Base-by-base conservation (phyloP, 2,797 vertebrate species). In the Acrocephalus scirpaceus region DNA sequence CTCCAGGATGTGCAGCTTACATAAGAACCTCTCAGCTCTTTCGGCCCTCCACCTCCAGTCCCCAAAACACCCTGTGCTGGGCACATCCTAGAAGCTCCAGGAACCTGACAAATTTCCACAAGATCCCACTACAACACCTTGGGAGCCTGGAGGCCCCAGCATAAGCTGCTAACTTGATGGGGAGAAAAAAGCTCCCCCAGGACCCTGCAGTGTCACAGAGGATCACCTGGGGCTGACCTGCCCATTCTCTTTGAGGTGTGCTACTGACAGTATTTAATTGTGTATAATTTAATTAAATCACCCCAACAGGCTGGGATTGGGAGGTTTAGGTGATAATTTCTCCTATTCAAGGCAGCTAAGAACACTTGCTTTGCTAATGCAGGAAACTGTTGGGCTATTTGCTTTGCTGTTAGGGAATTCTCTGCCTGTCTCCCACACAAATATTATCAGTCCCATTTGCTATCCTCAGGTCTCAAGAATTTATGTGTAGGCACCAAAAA, bases 91-190 rank as follows among this genome's bases (percentile, higher is more conserved):
- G 26, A 69, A 11, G 23, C 34, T 57, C 9, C 69, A 78, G 42
- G 25, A 71, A 48, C 11, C 3, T 40, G 22, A 11, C 10, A 80
- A 40, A 13, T 40, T 54, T 51, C 44, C 27, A 15, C 1, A 2
- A n/a, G 4, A 4, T 21, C 36, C 34, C 32, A 26, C 13, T n/a
- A 3, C 16, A 83, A 1, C 2, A 4, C 5, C 30, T n/a, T 10
- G 6, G 8, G 22, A 81, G 15, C 40, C 42, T 48, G 3, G 21
- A 66, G 7, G 12, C 26, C 69, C 7, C 62, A 19, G 10, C 7
- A 19, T 1, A 30, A 61, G 7, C 30, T 47, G 16, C 26, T 34
- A 7, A 7, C 23, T 22, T 16, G 11, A 5, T 32, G 42, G 27
- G 19, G 7, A 57, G 8, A 29, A 92, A 92, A 18, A 8, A 58